Evolutionary conservation across 2,888 invertebrate genomes (phyloP).

Genomic region (Nematopogon swammerdamellus): DNA sequence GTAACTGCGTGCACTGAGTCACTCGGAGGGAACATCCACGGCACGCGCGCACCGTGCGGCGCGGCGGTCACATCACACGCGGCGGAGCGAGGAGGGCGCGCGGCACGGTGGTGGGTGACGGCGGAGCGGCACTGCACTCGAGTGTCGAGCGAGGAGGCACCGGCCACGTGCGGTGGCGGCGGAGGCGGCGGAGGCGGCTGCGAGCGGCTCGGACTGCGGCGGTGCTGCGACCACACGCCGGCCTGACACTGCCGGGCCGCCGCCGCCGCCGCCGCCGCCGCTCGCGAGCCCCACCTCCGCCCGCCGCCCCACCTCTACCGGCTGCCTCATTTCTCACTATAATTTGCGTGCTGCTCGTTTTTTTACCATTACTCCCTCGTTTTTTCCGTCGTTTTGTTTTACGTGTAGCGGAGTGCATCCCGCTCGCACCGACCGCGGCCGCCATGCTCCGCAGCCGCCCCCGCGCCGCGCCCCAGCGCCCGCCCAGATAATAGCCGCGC

Average conservation of each 20-base stretch:
- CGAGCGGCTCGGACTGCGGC: slow-evolving; percentile 7
- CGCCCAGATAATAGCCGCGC: slow-evolving; percentile 55
- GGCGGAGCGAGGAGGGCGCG: slow-evolving; percentile 47
- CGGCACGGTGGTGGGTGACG: slow-evolving; percentile 26
- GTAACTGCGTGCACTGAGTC: slow-evolving; percentile 16
- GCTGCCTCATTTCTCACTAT: slow-evolving; percentile 57
- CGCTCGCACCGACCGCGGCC: slow-evolving; percentile 56
- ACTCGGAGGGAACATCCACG: slow-evolving; percentile 18
- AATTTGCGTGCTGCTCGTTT: slow-evolving; percentile 57
- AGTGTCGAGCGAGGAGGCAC: slow-evolving; percentile 4
- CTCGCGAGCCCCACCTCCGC: slow-evolving; percentile 32
- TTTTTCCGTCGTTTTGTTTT: slow-evolving; percentile 36
- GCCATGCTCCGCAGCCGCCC: slow-evolving; percentile 51
- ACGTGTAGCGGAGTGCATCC: slow-evolving; percentile 58
- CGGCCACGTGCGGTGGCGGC: neutral
- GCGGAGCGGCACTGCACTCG: slow-evolving; percentile 29
- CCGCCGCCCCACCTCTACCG: slow-evolving; percentile 53
- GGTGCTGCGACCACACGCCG: slow-evolving; percentile 6
- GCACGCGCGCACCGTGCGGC: slow-evolving; percentile 19
- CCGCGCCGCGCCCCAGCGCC: slow-evolving; percentile 42
- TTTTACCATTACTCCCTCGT: slow-evolving; percentile 56
- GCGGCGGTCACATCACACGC: slow-evolving; percentile 34
- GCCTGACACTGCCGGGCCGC: slow-evolving; percentile 9
- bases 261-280: slow-evolving; percentile 42
- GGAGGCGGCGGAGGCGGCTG: slow-evolving; percentile 9